Percentiles rank a stretch among this genome's conserved stretches.
Evolutionary conservation across 2,113 vertebrate species (phyloP).

Genomic region (Lipophrys pholis): DNA sequence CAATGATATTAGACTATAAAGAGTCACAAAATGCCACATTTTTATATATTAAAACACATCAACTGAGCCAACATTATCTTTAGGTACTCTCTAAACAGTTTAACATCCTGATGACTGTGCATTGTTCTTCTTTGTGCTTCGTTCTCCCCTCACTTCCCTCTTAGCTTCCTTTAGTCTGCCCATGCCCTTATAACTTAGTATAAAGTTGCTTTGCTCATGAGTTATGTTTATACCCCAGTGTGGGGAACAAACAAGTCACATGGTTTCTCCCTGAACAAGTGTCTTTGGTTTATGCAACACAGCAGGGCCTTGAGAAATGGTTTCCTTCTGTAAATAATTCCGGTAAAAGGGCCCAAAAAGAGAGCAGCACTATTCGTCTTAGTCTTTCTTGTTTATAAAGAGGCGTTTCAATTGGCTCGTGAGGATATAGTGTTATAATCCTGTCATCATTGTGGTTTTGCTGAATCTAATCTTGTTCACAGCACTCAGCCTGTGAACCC

Average conservation of each 20-base stretch:
- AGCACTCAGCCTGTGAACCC: no score
- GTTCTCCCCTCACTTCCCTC: constrained; percentile 25
- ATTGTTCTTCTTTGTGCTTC: constrained; percentile 48
- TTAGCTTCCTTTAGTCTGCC: constrained; percentile 29
- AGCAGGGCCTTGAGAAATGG: constrained; percentile 63
- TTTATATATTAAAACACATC: not conserved
- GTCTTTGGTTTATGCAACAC: constrained; percentile 69
- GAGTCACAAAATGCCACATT: not conserved
- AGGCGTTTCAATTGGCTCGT: constrained; percentile 15
- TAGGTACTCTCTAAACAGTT: not conserved
- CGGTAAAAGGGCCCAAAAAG: constrained; percentile 44
- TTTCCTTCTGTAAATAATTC: constrained; percentile 73
- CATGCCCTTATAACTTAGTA: constrained; percentile 32
- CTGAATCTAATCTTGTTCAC: no score
- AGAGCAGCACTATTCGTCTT: constrained; percentile 55
- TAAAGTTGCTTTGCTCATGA: constrained; percentile 20
- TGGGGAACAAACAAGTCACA: constrained; percentile 71
- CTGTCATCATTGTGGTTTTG: no score
- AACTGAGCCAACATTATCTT: not conserved
- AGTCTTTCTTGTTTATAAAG: constrained; percentile 52
- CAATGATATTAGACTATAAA: constrained; percentile 14
- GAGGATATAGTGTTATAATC: not conserved
- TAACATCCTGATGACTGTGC: constrained; percentile 51
- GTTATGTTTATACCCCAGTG: constrained; percentile 33
- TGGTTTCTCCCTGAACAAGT: constrained; percentile 62